These are phyloP conservation scores for Denticeps clupeoides DNA, from an alignment of 2,797 vertebrate species.

Conservation along the genomic window DNA sequence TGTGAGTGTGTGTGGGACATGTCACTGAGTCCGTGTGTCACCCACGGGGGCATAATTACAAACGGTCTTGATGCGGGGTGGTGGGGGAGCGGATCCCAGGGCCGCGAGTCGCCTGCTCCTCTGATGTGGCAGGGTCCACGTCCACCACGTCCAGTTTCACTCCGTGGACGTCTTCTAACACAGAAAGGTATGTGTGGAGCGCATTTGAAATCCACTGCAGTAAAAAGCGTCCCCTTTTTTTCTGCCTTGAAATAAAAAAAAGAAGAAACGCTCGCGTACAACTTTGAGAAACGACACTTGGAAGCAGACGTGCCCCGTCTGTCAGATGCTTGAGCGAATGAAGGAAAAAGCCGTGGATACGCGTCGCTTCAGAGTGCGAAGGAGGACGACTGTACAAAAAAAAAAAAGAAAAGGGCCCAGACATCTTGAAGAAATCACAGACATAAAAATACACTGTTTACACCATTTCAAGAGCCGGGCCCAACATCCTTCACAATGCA, in stretches of 20 bases:
- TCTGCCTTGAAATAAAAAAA: too few species aligned
- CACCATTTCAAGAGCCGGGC: conserved; percentile 50
- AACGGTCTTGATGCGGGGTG: too few species aligned
- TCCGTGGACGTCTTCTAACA: too few species aligned
- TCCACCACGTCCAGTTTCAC: too few species aligned
- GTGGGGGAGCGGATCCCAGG: too few species aligned
- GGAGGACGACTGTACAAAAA: conserved; percentile 36
- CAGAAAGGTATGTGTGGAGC: too few species aligned
- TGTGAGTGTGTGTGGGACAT: neutral
- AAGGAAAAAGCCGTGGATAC: conserved; percentile 46
- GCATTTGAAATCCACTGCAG: too few species aligned
- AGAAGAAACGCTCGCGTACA: conserved; percentile 47
- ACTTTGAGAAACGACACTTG: conserved; percentile 64
- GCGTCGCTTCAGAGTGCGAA: conserved; percentile 42
- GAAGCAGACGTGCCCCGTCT: conserved; percentile 47
- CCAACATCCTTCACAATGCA: conserved; percentile 32
- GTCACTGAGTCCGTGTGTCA: neutral
- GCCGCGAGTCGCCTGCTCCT: too few species aligned
- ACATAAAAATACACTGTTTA: conserved; percentile 49
- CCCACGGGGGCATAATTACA: too few species aligned
- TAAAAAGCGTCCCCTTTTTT: too few species aligned
- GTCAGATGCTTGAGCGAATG: conserved; percentile 50
- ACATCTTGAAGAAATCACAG: conserved; percentile 62
- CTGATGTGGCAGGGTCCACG: too few species aligned
- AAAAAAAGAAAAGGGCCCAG: too few species aligned